These are phyloP conservation scores for Timema podura DNA, from an alignment of 2,888 invertebrate genomes.

Conservation along the genomic window DNA sequence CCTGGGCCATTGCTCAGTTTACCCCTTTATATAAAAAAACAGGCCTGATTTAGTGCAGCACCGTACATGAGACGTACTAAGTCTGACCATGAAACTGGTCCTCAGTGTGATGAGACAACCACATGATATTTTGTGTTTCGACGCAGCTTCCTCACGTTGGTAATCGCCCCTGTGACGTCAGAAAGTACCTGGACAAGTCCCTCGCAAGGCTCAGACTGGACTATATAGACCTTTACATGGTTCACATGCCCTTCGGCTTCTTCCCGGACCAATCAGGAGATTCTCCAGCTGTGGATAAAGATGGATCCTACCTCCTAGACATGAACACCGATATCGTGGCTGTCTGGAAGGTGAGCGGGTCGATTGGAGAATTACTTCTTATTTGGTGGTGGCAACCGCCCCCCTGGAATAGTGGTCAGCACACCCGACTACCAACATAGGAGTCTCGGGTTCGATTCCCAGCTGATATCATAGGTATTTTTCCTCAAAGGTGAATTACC, in stretches of 20 bases:
- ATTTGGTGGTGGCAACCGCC: no score
- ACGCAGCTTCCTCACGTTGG: conserved; percentile 35
- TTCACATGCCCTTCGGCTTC: conserved; percentile 44
- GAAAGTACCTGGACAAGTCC: conserved; percentile 37
- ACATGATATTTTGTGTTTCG: background rate
- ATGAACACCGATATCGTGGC: conserved; percentile 43
- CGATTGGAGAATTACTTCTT: no score
- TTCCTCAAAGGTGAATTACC: no score
- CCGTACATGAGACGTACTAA: no score
- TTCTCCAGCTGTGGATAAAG: conserved; percentile 40
- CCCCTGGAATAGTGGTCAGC: no score
- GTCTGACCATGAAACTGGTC: no score
- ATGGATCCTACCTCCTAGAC: conserved; percentile 35
- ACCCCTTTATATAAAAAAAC: no score
- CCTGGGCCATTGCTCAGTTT: no score
- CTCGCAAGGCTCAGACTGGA: conserved; percentile 41
- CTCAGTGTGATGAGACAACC: background rate
- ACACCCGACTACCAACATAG: no score
- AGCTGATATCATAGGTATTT: no score
- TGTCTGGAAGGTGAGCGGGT: conserved; percentile 42
- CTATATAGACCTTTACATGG: conserved; percentile 46
- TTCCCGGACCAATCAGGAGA: conserved; percentile 35
- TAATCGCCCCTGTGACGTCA: conserved; percentile 37
- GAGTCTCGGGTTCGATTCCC: no score
- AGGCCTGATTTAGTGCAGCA: no score